phyloP scores from a whole-genome alignment of 2,113 vertebrate species.

The Aspidoscelis tigris region DNA sequence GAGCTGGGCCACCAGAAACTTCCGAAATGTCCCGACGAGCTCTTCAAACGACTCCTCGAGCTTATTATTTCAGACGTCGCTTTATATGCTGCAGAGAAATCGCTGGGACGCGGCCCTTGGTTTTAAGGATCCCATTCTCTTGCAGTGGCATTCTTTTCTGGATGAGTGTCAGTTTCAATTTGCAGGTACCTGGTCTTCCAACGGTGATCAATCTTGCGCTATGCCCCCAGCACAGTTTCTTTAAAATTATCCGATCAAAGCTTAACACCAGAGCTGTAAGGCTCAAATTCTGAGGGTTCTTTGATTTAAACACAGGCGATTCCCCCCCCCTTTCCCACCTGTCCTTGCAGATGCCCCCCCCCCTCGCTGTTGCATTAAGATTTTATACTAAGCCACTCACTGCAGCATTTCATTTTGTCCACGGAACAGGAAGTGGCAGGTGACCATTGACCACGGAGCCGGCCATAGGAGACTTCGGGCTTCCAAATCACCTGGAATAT shows the following conservation, averaged over 20 bases:
- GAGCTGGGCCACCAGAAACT: background rate
- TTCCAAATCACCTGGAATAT: conserved; percentile 44
- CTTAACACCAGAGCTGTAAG: background rate
- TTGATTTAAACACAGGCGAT: background rate
- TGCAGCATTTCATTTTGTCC: background rate
- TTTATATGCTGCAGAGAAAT: background rate
- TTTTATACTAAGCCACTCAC: background rate
- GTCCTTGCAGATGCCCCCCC: background rate
- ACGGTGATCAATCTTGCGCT: background rate
- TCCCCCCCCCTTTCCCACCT: background rate
- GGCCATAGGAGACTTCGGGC: conserved; percentile 26
- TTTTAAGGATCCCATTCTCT: background rate
- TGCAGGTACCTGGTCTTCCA: background rate
- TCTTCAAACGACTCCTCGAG: background rate
- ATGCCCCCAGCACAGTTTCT: background rate
- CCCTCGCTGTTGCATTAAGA: background rate
- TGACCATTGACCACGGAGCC: conserved; percentile 28
- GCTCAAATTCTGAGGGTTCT: background rate
- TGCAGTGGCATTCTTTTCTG: background rate
- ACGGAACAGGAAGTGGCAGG: conserved; percentile 25
- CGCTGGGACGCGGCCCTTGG: background rate
- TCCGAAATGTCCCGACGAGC: background rate
- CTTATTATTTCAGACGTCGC: background rate
- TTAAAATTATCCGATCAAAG: background rate
- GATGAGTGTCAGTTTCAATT: background rate